Percentiles rank a stretch among this genome's conserved stretches.
Conservation (phyloP, 92 coral and sea anemone genomes). For the Heteractis magnifica region DNA sequence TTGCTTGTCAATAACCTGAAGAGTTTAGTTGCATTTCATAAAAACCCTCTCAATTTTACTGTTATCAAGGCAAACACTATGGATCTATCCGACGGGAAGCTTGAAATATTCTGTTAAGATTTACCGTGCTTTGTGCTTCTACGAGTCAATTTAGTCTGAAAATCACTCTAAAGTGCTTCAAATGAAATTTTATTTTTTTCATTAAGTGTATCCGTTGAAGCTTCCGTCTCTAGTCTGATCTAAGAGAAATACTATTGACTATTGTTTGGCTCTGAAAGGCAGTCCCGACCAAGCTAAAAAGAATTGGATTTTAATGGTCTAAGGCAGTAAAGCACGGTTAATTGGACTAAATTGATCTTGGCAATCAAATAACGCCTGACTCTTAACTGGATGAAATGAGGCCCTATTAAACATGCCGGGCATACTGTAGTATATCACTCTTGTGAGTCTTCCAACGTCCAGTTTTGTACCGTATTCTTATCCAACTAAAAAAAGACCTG, state of each 20-base stretch:
- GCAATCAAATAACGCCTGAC: slow-evolving; percentile 27
- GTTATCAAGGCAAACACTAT: slow-evolving; percentile 13
- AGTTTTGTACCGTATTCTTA: neutral
- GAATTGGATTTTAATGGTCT: slow-evolving; percentile 47
- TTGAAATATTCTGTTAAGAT: neutral
- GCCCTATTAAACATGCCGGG: neutral
- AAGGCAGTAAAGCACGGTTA: slow-evolving; percentile 24
- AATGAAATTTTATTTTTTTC: slow-evolving; percentile 49
- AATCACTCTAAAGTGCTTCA: slow-evolving; percentile 37
- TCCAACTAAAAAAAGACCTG: neutral
- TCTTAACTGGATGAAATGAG: slow-evolving; percentile 24
- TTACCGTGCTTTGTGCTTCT: neutral
- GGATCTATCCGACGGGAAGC: neutral
- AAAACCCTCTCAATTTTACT: slow-evolving; percentile 13
- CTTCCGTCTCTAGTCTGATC: slow-evolving; percentile 29
- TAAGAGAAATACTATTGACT: slow-evolving; percentile 13
- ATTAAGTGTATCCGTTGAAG: slow-evolving; percentile 45
- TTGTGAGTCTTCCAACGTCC: neutral
- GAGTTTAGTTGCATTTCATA: slow-evolving; percentile 21
- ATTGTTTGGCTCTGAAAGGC: slow-evolving; percentile 28
- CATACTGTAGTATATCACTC: no score
- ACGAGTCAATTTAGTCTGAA: slow-evolving; percentile 32
- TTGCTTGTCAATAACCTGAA: slow-evolving; percentile 14
- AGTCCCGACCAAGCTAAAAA: slow-evolving; percentile 12
- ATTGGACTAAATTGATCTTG: slow-evolving; percentile 45